Evolutionary conservation across 1,140 invertebrate species (phyloP), one percentile per base, ranked within the genome.

Genomic region (Pachypeltis micranthus): DNA sequence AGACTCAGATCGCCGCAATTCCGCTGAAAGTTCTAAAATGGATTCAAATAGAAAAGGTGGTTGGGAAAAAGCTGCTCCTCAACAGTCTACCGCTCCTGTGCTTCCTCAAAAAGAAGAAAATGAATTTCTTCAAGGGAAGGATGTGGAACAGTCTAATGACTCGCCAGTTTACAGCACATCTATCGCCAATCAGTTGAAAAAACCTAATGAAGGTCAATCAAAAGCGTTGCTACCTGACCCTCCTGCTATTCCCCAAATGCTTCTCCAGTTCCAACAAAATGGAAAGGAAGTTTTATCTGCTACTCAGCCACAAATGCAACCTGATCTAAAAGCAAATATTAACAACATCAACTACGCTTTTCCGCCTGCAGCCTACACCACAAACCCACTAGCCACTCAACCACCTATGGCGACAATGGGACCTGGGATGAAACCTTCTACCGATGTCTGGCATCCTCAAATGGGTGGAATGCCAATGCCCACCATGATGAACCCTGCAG

Each of bases 151-250:
- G n/a, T n/a, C n/a, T n/a, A n/a, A n/a, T n/a, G n/a, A n/a, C n/a
- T n/a, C n/a, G n/a, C n/a, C n/a, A n/a, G n/a, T n/a, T 39, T 39
- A 39, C 34, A 39, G 34, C 34, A 10, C 1, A 29, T n/a, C 4
- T 1, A 12, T 21, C 25, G 27, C 56, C n/a, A 44, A 25, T 28
- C 31, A 16, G 25, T 3, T 25, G n/a, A 34, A 10, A 21, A 39
- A 29, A 10, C 16, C 23, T 28, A 54, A 59, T 55, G 25, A 26
- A 16, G 47, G 23, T 16, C n/a, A 27, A 28, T 31, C 23, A 34
- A 39, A 39, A 39, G n/a, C n/a, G 14, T 21, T 55, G 4, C 59
- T 63, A 3, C 64, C 66, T 12, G 63, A 64, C 27, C 67, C 65
- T 27, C 65, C 62, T 0, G 51, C 61, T 16, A 44, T 66, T 2